These are phyloP conservation scores for Crocuta crocuta DNA, from an alignment of 2,113 vertebrate species.

Conservation along the genomic window DNA sequence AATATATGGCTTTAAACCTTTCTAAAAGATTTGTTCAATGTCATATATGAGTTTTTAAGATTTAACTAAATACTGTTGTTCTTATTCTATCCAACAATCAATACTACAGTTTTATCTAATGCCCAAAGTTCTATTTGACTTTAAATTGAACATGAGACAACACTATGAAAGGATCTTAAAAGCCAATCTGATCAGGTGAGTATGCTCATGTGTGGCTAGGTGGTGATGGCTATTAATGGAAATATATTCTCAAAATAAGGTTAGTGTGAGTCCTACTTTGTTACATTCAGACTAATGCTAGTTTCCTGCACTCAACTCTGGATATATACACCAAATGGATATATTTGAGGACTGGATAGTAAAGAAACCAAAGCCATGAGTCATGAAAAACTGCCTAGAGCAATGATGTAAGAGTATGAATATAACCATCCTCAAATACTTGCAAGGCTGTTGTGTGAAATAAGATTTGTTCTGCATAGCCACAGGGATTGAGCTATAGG, in stretches of 20 bases:
- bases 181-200: neutral
- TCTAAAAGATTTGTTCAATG: neutral
- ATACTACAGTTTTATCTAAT: neutral
- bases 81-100: neutral
- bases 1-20: neutral
- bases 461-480: conserved; percentile 46
- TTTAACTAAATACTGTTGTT: neutral
- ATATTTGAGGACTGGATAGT: neutral
- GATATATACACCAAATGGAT: neutral
- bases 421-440: conserved; percentile 46
- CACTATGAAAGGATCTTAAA: conserved; percentile 21
- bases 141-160: conserved; percentile 19
- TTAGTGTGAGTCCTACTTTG: neutral
- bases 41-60: neutral
- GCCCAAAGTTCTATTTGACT: neutral
- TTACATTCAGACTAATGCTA: neutral
- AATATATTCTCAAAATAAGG: conserved; percentile 11
- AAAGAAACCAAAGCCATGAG: conserved; percentile 61
- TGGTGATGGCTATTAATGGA: neutral
- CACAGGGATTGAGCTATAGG: conserved; percentile 31
- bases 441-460: conserved; percentile 16
- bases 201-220: neutral
- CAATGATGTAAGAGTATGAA: neutral
- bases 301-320: neutral
- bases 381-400: conserved; percentile 11